Conservation (phyloP, 2,797 vertebrate species). For the Centroberyx gerrardi region DNA sequence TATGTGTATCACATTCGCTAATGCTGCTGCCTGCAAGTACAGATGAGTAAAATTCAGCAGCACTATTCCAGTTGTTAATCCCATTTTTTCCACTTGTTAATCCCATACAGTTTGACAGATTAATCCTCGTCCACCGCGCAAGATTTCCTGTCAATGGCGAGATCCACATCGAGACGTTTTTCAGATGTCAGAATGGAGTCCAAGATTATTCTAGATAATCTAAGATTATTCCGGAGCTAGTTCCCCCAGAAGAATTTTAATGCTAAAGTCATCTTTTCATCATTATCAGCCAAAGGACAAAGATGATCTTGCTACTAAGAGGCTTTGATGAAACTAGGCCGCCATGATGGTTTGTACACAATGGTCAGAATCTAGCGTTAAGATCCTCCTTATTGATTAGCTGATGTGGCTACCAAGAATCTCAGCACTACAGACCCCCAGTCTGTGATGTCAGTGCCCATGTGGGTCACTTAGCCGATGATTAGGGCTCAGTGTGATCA, state of each 20-base stretch:
- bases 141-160: background rate
- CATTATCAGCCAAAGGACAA: background rate
- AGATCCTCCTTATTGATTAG: background rate
- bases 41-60: background rate
- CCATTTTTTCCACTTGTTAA: background rate
- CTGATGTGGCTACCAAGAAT: background rate
- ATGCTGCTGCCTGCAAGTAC: too few species aligned
- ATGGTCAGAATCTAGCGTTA: background rate
- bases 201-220: background rate
- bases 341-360: background rate
- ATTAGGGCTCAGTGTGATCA: background rate
- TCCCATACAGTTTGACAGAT: background rate
- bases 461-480: background rate
- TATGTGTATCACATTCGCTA: too few species aligned
- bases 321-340: background rate
- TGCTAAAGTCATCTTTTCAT: background rate
- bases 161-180: background rate
- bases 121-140: background rate
- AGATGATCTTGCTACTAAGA: background rate
- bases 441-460: too few species aligned
- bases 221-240: background rate
- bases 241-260: background rate
- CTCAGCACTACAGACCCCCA: too few species aligned
- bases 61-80: background rate
- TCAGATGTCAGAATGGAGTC: background rate